phyloP scores from a whole-genome alignment of 1,140 invertebrate species.

The Myzus persicae region DNA sequence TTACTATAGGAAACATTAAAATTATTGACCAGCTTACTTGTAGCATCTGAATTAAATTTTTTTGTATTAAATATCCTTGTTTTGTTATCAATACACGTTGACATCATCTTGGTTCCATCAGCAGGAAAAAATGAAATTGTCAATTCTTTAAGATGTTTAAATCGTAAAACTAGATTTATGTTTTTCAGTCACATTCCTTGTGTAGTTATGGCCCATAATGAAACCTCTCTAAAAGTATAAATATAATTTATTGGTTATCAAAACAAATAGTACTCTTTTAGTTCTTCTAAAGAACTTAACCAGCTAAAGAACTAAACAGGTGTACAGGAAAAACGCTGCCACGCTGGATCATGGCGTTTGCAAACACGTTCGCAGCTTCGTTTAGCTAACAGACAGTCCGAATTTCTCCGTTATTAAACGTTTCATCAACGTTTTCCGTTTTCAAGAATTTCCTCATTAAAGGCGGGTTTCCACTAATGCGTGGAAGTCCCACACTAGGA shows the following conservation, averaged over 20 bases:
- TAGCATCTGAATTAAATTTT: neutral
- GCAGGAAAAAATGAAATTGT: conserved; percentile 62
- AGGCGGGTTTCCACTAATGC: too few species aligned
- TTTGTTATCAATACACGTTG: conserved; percentile 61
- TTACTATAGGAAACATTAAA: neutral
- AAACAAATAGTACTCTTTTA: too few species aligned
- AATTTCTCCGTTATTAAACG: too few species aligned
- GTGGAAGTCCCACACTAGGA: too few species aligned
- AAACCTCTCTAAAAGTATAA: conserved; percentile 55
- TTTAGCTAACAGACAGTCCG: too few species aligned
- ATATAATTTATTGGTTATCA: neutral
- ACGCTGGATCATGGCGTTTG: too few species aligned
- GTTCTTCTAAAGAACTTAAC: too few species aligned
- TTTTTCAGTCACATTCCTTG: conserved; percentile 31
- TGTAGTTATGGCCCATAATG: conserved; percentile 59
- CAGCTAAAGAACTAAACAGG: too few species aligned
- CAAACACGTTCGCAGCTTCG: too few species aligned
- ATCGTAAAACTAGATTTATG: conserved; percentile 28
- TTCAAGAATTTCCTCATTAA: too few species aligned
- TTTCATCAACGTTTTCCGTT: too few species aligned
- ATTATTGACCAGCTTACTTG: conserved; percentile 24
- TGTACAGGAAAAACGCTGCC: too few species aligned
- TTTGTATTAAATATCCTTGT: conserved; percentile 60
- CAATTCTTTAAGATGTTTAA: conserved; percentile 53
- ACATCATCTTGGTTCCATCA: conserved; percentile 60